Percentiles rank a stretch among this genome's conserved stretches.
Conservation (phyloP, 2,888 invertebrate genomes). For the Ectobius pallidus region DNA sequence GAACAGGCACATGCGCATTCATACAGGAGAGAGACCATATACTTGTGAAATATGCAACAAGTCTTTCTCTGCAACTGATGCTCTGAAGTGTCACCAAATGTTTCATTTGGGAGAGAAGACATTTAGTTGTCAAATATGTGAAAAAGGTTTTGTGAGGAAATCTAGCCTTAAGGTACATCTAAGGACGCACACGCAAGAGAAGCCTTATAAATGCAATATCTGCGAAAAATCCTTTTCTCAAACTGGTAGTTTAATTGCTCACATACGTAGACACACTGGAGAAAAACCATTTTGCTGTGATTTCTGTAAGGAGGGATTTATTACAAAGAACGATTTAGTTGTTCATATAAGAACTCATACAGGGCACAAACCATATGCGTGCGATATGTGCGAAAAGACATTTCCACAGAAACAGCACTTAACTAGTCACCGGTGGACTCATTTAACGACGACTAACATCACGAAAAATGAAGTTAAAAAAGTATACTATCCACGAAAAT, state of each 20-base stretch:
- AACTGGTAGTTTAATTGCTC: neutral
- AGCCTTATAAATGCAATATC: neutral
- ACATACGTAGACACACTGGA: neutral
- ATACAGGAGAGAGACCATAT: neutral
- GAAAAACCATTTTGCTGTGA: neutral
- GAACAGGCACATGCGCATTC: too few relatives aligned
- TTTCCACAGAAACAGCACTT: neutral
- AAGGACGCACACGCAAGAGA: neutral
- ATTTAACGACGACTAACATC: too few relatives aligned
- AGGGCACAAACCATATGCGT: neutral
- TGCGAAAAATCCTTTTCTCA: neutral
- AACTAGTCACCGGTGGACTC: neutral
- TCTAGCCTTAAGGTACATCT: neutral
- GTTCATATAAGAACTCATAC: neutral
- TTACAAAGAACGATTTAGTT: neutral
- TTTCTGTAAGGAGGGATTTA: neutral
- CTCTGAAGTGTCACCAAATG: neutral
- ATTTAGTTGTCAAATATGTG: neutral
- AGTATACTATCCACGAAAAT: too few relatives aligned
- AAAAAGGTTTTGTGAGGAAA: neutral
- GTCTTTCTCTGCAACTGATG: neutral
- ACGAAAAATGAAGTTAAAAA: too few relatives aligned
- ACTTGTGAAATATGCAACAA: neutral
- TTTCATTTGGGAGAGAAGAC: neutral
- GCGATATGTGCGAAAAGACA: neutral